Evolutionary conservation across 23 tunicate genomes (phyloP).

Genomic region (Halocynthia roretzi): DNA sequence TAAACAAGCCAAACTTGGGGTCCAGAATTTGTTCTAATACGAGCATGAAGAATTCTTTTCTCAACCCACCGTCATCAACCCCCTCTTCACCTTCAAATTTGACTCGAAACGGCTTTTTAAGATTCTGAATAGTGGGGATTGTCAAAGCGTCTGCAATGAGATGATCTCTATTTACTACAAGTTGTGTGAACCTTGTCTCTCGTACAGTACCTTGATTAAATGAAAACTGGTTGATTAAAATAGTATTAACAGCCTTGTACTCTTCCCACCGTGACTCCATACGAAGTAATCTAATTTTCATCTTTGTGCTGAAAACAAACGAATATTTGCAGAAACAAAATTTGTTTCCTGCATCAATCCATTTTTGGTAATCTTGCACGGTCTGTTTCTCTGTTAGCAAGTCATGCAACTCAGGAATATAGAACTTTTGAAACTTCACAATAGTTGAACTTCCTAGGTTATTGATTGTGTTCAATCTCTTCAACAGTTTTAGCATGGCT

Average conservation of each 20-base stretch:
- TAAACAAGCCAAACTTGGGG: conserved; percentile 97
- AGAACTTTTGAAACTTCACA: conserved; percentile 73
- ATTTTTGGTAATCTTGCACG: conserved; percentile 64
- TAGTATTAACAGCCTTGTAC: conserved; percentile 59
- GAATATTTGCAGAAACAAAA: conserved; percentile 83
- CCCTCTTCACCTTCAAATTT: conserved; percentile 96
- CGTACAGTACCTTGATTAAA: neutral
- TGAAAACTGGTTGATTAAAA: conserved; percentile 18
- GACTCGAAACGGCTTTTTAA: conserved; percentile 70
- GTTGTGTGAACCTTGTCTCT: conserved; percentile 47
- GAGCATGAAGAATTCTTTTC: conserved; percentile 96
- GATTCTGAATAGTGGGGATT: conserved; percentile 33
- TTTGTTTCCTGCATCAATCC: conserved; percentile 15
- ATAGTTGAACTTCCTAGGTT: conserved; percentile 22
- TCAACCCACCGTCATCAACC: conserved; percentile 95
- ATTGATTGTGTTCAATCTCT: conserved; percentile 56
- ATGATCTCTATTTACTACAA: conserved; percentile 39
- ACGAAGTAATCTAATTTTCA: conserved; percentile 66
- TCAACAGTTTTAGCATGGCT: conserved; percentile 22
- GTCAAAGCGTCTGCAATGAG: conserved; percentile 49
- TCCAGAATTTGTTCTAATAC: conserved; percentile 71
- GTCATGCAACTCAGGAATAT: conserved; percentile 45
- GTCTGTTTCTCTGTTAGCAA: conserved; percentile 29
- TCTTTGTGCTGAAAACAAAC: conserved; percentile 71
- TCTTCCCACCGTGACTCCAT: conserved; percentile 71